Base-by-base conservation (phyloP, 2,888 invertebrate genomes). In the Cryptocheilus praepositus region DNA sequence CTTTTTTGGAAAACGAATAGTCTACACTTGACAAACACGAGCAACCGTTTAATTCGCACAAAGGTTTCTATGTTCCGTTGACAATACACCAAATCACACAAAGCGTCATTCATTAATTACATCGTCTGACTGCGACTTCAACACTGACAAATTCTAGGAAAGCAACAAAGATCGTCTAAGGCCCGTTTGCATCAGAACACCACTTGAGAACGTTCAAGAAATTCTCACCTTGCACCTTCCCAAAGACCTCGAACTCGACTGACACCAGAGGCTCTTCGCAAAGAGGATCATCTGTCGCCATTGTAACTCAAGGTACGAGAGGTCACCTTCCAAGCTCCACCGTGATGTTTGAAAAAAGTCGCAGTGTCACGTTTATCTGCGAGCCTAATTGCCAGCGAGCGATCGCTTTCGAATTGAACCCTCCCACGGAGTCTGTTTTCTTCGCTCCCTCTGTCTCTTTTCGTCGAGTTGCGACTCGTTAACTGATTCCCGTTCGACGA, bases 241-340 rank as follows among this genome's bases (percentile, higher is more conserved):
- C 97, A 85, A 92, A 96, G 67, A 97, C 96, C 89, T 97, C 96
- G 86, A 96, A 97, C 83, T 97, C 96, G 51, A 95, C 95, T 46
- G 96, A 95, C 52, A 94, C 93, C 77, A 95, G 90, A 64, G 91
- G 91, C 81, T 92, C 92, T 51, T 85, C 71, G 74, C 81, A 61
- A 60, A 83, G 81, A 57, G 81, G 83, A 72, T 86, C 85, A 62
- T 81, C 83, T 67, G 74, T 71, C 28, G 84, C 83, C 85, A 86
- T 84, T 51, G 16, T 63, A 13, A 13, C 19, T 22, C 11, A 16
- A 22, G 54, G 13, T 52, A 45, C 43, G 44, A 16, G 49, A 18
- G n/a, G 49, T 51, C 51, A 59, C 53, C 44, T 18, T 54, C 13
- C 18, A 59, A 65, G 54, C 22, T 56, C 36, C 22, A 70, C 28